phyloP scores from a whole-genome alignment of 2,888 invertebrate species.

The Macropis europaea region DNA sequence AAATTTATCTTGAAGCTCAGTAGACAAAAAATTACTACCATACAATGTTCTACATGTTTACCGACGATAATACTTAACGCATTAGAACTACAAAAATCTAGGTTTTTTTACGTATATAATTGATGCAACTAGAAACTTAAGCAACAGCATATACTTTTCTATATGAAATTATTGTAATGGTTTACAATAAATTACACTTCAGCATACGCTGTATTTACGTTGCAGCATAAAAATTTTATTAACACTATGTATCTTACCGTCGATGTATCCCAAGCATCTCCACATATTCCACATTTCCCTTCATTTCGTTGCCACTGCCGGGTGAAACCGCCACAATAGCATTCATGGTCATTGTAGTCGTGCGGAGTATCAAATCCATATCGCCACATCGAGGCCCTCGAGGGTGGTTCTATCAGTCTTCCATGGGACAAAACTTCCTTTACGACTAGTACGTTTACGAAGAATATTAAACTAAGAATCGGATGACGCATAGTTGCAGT shows the following conservation, averaged over 20 bases:
- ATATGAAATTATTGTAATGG: too few relatives aligned
- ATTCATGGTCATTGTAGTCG: conserved; percentile 94
- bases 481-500: conserved; percentile 49
- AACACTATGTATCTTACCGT: conserved; percentile 68
- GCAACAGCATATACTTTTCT: too few relatives aligned
- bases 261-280: conserved; percentile 89
- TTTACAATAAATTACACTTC: too few relatives aligned
- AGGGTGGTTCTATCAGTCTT: conserved; percentile 91
- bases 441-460: conserved; percentile 56
- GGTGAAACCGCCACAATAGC: conserved; percentile 93
- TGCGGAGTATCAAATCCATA: conserved; percentile 93
- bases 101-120: too few relatives aligned
- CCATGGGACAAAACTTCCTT: conserved; percentile 84
- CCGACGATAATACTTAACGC: too few relatives aligned
- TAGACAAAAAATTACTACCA: too few relatives aligned
- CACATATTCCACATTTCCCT: conserved; percentile 93
- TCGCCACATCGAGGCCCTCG: conserved; percentile 93
- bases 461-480: conserved; percentile 39
- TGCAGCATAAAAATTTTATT: background rate
- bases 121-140: too few relatives aligned
- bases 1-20: too few relatives aligned
- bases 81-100: too few relatives aligned
- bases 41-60: too few relatives aligned
- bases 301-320: conserved; percentile 90
- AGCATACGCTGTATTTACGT: too few relatives aligned